Conservation (phyloP, 2,888 invertebrate species). For the Alitta virens region DNA sequence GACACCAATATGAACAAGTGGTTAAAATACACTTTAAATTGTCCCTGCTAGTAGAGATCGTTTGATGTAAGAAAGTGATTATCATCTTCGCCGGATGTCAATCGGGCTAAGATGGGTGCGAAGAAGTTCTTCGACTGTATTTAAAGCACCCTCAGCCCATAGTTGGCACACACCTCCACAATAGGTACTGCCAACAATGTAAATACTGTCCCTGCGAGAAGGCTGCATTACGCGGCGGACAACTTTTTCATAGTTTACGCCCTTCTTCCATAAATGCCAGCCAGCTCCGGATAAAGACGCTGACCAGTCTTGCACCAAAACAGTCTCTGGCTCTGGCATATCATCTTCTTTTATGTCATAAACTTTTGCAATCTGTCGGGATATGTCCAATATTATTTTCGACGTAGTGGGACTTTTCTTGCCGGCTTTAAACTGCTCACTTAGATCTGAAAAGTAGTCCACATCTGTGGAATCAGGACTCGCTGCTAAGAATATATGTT, state of each 20-base stretch:
- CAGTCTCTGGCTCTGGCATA: slow-evolving; percentile 2
- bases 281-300: slow-evolving; percentile 1
- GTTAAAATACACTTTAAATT: no score
- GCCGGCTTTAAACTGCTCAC: background rate
- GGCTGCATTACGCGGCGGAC: slow-evolving; percentile 10
- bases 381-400: slow-evolving; percentile 5
- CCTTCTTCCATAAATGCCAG: slow-evolving; percentile 21
- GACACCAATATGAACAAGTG: no score
- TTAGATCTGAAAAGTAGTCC: slow-evolving; percentile 13
- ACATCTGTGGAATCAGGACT: slow-evolving; percentile 9
- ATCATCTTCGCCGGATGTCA: no score
- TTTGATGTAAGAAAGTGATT: no score
- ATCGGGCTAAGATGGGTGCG: slow-evolving; percentile 1
- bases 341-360: background rate
- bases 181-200: slow-evolving; percentile 16
- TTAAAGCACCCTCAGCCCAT: slow-evolving; percentile 21
- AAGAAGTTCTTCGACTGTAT: slow-evolving; percentile 19
- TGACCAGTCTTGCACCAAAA: slow-evolving; percentile 14
- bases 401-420: background rate
- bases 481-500: slow-evolving; percentile 16
- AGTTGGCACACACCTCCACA: slow-evolving; percentile 21
- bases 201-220: slow-evolving; percentile 6
- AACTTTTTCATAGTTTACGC: slow-evolving; percentile 10
- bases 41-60: no score
- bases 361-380: slow-evolving; percentile 5